Evolutionary conservation across 2,888 invertebrate genomes (phyloP).

Genomic region (Rhingia campestris): DNA sequence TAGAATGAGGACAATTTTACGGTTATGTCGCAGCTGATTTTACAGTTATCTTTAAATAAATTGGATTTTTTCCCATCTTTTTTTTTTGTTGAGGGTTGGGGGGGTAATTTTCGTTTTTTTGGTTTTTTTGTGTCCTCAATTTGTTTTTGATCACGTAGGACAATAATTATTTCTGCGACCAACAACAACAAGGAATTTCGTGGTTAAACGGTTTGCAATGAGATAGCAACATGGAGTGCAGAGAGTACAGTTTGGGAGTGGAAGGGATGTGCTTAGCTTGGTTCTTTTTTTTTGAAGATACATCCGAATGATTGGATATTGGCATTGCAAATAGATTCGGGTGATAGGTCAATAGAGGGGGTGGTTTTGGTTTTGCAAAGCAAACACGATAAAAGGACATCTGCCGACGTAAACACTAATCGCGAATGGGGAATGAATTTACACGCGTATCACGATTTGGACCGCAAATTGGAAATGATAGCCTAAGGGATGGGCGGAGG

Average conservation of each 20-base stretch:
- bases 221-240: constrained; percentile 9
- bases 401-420: constrained; percentile 41
- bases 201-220: constrained; percentile 15
- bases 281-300: constrained; percentile 16
- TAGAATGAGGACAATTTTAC: constrained; percentile 73
- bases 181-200: neutral
- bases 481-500: constrained; percentile 23
- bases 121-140: neutral
- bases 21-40: constrained; percentile 74
- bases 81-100: too few species aligned
- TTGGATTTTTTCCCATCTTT: constrained; percentile 46
- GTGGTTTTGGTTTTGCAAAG: neutral
- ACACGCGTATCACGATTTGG: constrained; percentile 61
- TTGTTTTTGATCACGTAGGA: constrained; percentile 61
- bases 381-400: constrained; percentile 18
- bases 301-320: constrained; percentile 57
- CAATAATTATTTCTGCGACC: constrained; percentile 39
- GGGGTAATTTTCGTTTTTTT: neutral
- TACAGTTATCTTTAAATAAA: constrained; percentile 73
- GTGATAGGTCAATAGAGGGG: constrained; percentile 13
- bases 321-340: constrained; percentile 34
- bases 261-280: constrained; percentile 11
- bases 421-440: constrained; percentile 43
- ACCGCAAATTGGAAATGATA: constrained; percentile 54
- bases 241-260: neutral